Percentiles rank a stretch among this genome's conserved stretches.
These are phyloP conservation scores for Dichetophora obliterata DNA, from an alignment of 2,888 invertebrate species.

Conservation along the genomic window DNA sequence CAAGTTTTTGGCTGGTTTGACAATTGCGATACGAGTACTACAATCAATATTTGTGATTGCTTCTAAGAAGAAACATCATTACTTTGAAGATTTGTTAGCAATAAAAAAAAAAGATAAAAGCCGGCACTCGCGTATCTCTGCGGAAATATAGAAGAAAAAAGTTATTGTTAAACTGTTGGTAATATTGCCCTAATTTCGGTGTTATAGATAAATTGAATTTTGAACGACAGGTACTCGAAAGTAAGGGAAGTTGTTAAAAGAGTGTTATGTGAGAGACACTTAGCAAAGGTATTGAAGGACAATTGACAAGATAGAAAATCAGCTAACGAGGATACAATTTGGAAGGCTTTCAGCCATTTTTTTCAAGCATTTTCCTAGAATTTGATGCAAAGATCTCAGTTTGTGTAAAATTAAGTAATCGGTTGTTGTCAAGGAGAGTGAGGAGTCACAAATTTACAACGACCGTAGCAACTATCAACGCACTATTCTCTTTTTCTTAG, in stretches of 20 bases:
- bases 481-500: too few relatives aligned
- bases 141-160: neutral
- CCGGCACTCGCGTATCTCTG: neutral
- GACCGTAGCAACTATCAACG: too few relatives aligned
- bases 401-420: too few relatives aligned
- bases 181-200: conserved; percentile 15
- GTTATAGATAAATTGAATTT: neutral
- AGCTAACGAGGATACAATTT: neutral
- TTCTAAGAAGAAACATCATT: neutral
- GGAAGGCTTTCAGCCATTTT: too few relatives aligned
- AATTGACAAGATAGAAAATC: neutral
- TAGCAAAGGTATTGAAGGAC: neutral
- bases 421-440: too few relatives aligned
- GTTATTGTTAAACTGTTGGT: conserved; percentile 6
- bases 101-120: neutral
- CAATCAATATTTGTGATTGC: neutral
- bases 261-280: neutral
- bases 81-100: neutral
- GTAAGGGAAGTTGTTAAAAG: neutral
- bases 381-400: too few relatives aligned
- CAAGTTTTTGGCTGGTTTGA: conserved; percentile 9
- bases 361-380: too few relatives aligned
- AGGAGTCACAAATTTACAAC: too few relatives aligned
- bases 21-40: neutral
- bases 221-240: neutral